Conservation (phyloP, 2,797 vertebrate species). For the Carapus acus region DNA sequence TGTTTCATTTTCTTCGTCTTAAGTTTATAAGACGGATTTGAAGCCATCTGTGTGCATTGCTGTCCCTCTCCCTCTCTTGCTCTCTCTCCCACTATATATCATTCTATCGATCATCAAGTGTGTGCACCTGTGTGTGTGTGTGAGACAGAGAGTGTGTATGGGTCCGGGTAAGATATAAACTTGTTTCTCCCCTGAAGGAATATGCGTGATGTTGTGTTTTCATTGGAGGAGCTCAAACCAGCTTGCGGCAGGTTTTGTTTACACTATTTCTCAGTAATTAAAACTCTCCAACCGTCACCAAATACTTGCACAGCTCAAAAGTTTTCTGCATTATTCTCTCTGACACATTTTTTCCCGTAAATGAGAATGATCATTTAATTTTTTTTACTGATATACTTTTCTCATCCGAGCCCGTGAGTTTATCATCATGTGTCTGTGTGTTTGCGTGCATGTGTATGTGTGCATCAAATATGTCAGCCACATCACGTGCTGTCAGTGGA, state of each 20-base stretch:
- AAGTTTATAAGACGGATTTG: too few species aligned
- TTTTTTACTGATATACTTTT: too few species aligned
- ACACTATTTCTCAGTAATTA: neutral
- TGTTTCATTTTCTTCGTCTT: too few species aligned
- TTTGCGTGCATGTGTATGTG: too few species aligned
- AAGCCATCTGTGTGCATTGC: neutral
- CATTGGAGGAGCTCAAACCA: neutral
- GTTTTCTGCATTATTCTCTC: too few species aligned
- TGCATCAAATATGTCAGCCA: slow-evolving; percentile 4
- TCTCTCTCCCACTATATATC: neutral
- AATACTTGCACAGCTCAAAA: too few species aligned
- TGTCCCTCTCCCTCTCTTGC: neutral
- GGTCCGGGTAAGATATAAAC: slow-evolving; percentile 52
- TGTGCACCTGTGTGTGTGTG: neutral
- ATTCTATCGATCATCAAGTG: too few species aligned
- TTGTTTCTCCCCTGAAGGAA: slow-evolving; percentile 35
- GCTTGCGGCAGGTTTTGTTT: neutral
- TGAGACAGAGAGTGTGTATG: slow-evolving; percentile 15
- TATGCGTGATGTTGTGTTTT: slow-evolving; percentile 1
- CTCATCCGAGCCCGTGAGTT: too few species aligned
- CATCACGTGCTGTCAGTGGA: slow-evolving; percentile 12
- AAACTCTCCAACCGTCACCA: neutral
- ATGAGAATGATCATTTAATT: too few species aligned
- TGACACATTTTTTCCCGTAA: too few species aligned
- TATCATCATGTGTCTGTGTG: too few species aligned